A percentile compares a stretch with the other conserved stretches of the same genome.
Evolutionary conservation across 92 coral and sea anemone genomes (phyloP).

Genomic region (Paramuricea clavata): DNA sequence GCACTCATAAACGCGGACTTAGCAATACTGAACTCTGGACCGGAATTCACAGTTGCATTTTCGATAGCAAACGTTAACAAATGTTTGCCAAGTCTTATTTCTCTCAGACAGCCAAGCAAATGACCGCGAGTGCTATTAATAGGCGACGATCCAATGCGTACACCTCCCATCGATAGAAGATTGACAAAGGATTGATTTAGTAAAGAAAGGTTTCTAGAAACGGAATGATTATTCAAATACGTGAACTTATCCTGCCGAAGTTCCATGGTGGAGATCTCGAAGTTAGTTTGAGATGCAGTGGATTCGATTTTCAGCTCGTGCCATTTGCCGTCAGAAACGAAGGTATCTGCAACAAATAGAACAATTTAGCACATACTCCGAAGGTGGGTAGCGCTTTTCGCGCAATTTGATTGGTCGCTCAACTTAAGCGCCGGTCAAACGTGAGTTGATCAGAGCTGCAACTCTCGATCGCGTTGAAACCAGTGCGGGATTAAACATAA

Average conservation of each 20-base stretch:
- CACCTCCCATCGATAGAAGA: slow-evolving; percentile 15
- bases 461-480: no score
- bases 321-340: slow-evolving; percentile 87
- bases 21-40: slow-evolving; percentile 71
- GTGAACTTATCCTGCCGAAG: not conserved
- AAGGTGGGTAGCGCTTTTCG: no score
- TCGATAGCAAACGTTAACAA: slow-evolving; percentile 79
- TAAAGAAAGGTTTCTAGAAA: slow-evolving; percentile 1
- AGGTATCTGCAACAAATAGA: slow-evolving; percentile 45
- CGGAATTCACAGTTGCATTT: slow-evolving; percentile 70
- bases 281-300: slow-evolving; percentile 52
- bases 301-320: slow-evolving; percentile 71
- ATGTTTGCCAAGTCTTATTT: slow-evolving; percentile 82
- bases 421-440: no score
- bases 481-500: no score
- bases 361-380: not conserved
- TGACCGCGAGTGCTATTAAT: not conserved
- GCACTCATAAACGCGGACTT: slow-evolving; percentile 38
- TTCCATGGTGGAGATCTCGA: slow-evolving; percentile 38
- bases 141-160: slow-evolving; percentile 18
- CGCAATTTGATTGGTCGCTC: slow-evolving; percentile 1
- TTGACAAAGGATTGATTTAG: not conserved
- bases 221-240: not conserved
- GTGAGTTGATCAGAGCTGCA: no score
- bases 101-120: slow-evolving; percentile 86